Evolutionary conservation across 2,888 invertebrate genomes (phyloP).

Genomic region (Plagodis pulveraria): DNA sequence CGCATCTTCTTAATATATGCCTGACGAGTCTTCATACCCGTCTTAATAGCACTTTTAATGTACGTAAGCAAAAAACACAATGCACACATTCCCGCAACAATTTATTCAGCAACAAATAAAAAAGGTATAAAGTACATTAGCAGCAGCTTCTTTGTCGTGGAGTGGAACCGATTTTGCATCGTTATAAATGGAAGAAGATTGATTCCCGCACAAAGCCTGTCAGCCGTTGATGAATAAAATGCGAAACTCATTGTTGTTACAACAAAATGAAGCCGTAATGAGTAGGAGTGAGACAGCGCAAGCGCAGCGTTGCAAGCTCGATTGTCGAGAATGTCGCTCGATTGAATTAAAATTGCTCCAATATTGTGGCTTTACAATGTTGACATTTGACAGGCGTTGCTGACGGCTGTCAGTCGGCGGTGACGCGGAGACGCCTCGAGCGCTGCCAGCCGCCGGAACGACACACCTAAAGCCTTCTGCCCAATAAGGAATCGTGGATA

Average conservation of each 20-base stretch:
- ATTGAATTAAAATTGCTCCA: conserved; percentile 81
- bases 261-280: conserved; percentile 83
- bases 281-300: conserved; percentile 51
- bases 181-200: conserved; percentile 75
- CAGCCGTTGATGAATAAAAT: conserved; percentile 70
- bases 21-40: conserved; percentile 21
- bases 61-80: conserved; percentile 31
- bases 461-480: conserved; percentile 13
- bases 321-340: conserved; percentile 66
- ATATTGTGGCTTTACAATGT: conserved; percentile 72
- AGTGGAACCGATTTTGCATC: conserved; percentile 78
- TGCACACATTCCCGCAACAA: conserved; percentile 29
- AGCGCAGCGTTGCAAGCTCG: conserved; percentile 47
- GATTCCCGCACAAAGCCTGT: conserved; percentile 78
- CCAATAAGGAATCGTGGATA: no score
- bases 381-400: conserved; percentile 80
- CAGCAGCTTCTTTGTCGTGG: conserved; percentile 69
- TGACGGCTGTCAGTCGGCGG: conserved; percentile 55
- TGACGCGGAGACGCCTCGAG: conserved; percentile 36
- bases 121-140: conserved; percentile 70
- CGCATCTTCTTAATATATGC: conserved; percentile 24
- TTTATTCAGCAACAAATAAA: conserved; percentile 33
- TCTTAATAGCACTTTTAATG: conserved; percentile 36
- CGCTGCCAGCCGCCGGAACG: conserved; percentile 41
- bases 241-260: conserved; percentile 74